Evolutionary conservation across 1,140 invertebrate genomes (phyloP), one percentile per base, ranked within the genome.

Genomic region (Aphelenchoides avenae): DNA sequence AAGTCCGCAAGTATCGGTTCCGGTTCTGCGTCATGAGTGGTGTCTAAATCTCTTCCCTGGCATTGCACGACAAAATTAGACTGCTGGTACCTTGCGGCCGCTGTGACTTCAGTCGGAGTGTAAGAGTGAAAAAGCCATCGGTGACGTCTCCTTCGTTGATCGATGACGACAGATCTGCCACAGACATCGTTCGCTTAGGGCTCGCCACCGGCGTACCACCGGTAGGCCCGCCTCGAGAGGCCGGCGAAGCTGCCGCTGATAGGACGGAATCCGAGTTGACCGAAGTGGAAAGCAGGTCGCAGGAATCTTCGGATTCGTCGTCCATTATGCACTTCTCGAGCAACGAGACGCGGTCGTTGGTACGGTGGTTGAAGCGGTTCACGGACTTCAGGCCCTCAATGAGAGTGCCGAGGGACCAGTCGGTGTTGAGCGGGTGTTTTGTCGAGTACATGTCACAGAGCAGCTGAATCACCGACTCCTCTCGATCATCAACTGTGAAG

Each of bases 361-460:
- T 22, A 6, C 51, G 18, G 18, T 3, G 52, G 3, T 57, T 54
- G 52, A 57, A 31, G 9, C 49, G 22, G 13, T 30, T 13, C 11
- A 58, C 33, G 4, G 52, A 24, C 20, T 24, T 24, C 54, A 57
- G 13, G 9, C 55, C 55, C 20, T 57, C 56, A 13, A 57, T n/a
- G 18, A 57, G 7, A 9, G 20, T 48, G 5, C 13, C 54, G 18
- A 57, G 20, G 15, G 52, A 11, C 55, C 55, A 57, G 13, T 57
- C 20, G 22, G n/a, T 61, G 22, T 57, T 61, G 1, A 57, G 56
- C 13, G 55, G 31, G 29, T 57, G 55, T 20, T 57, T 59, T 7
- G 56, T 59, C n/a, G 55, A 57, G 36, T 63, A 63, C 24, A 37
- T 57, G 22, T 26, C 55, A 46, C 55, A 57, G 22, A 22, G n/a